phyloP scores from a whole-genome alignment of 53 echinoderm and acorn worm genomes.

The Patiria pectinifera region DNA sequence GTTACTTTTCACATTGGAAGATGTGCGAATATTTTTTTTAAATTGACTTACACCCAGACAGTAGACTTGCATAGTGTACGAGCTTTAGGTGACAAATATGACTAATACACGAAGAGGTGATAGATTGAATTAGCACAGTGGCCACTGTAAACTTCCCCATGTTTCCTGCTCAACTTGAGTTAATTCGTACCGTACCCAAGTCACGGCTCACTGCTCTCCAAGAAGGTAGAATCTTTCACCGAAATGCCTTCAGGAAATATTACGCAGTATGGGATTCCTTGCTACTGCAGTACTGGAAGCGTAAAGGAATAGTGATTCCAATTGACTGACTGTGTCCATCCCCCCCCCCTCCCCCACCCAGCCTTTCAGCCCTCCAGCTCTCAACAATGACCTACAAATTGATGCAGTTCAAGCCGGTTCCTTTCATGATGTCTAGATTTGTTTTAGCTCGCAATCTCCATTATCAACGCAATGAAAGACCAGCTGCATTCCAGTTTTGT shows the following conservation, averaged over 20 bases:
- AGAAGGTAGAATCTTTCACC: no score
- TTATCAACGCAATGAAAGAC: no score
- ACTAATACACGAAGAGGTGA: slow-evolving; percentile 21
- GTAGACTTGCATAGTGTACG: no score
- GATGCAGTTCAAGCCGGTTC: background rate
- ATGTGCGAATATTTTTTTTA: no score
- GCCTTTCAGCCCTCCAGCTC: background rate
- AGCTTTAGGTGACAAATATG: background rate
- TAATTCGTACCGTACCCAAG: background rate
- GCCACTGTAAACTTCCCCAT: background rate
- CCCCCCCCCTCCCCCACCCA: background rate
- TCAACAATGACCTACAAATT: slow-evolving; percentile 37
- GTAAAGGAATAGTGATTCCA: background rate
- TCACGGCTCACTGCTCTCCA: background rate
- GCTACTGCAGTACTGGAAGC: no score
- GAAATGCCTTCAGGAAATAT: no score
- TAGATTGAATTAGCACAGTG: slow-evolving; percentile 1
- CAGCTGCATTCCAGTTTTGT: background rate
- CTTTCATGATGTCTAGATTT: slow-evolving; percentile 26
- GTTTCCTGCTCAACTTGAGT: background rate
- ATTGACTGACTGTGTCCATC: background rate
- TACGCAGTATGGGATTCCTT: background rate
- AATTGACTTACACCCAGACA: no score
- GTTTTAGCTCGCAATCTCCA: background rate
- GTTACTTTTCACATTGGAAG: no score